These are phyloP conservation scores for Orthosia gothica DNA, from an alignment of 2,888 invertebrate genomes.

Conservation along the genomic window DNA sequence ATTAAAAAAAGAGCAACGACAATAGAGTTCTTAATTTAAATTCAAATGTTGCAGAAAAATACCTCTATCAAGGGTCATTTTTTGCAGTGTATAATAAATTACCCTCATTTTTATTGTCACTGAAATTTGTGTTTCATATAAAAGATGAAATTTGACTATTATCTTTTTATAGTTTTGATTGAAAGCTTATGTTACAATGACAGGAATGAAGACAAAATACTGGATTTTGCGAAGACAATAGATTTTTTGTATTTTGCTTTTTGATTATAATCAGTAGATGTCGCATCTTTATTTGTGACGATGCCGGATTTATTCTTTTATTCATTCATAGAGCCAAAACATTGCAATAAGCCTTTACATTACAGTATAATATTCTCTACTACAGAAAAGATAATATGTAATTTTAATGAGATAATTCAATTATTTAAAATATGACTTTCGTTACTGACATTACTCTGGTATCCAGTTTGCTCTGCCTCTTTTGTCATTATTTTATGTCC, in stretches of 20 bases:
- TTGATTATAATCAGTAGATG: constrained; percentile 79
- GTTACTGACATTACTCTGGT: too few relatives aligned
- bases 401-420: too few relatives aligned
- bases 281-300: constrained; percentile 55
- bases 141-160: constrained; percentile 87
- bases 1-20: constrained; percentile 87
- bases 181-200: constrained; percentile 83
- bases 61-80: constrained; percentile 62
- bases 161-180: constrained; percentile 87
- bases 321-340: constrained; percentile 39
- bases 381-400: not conserved
- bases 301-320: constrained; percentile 51
- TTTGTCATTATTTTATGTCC: too few relatives aligned
- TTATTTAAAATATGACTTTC: too few relatives aligned
- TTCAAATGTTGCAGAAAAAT: constrained; percentile 84
- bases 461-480: too few relatives aligned
- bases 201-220: constrained; percentile 79
- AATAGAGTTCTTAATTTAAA: constrained; percentile 86
- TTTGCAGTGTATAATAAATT: constrained; percentile 71
- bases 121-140: constrained; percentile 88
- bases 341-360: constrained; percentile 5
- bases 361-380: not conserved
- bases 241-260: constrained; percentile 71
- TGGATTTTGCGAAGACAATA: constrained; percentile 73
- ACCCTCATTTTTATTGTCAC: constrained; percentile 81